Evolutionary conservation across 2,113 vertebrate genomes (phyloP), one percentile per base, ranked within the genome.

Genomic region (Dasypus novemcinctus): DNA sequence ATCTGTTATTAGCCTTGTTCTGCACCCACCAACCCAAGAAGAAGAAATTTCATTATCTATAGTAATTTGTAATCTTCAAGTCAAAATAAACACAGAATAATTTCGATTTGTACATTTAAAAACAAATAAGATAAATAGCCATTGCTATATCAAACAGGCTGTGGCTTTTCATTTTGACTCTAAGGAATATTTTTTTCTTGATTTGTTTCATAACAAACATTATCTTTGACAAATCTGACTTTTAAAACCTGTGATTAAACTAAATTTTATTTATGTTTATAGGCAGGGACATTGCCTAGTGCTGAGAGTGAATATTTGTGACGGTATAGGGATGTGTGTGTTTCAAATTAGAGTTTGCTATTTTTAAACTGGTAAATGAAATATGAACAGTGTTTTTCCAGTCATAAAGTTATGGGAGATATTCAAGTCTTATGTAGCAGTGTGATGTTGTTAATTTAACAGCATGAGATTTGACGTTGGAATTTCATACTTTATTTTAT

Each of bases 321-420:
- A 96, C 74, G 57, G 17, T 31, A 91, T 95, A 97, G 88, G 93
- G 97, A 94, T 95, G 91, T 97, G 97, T 98, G 93, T 97, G 98
- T 97, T 98, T 97, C 95, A 96, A 97, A 96, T 97, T 97, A 98
- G 97, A 97, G 97, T 93, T 96, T 96, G 95, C 98, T 98, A 98
- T 98, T 98, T 98, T 98, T 98, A 98, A 98, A 98, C 97, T 97
- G 97, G 97, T 97, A 98, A 98, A 98, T 98, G 98, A 98, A 98
- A 98, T 97, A 97, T 97, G 98, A 97, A 98, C 97, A 98, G 98
- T 98, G 98, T 98, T 98, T 98, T 98, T 98, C 98, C 98, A 98
- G 95, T 98, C 97, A 23, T 98, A 97, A 98, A 98, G 96, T 97
- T 97, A 29, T 95, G 96, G 38, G 96, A 98, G 97, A 98, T 96